Base-by-base conservation (phyloP, 2,888 invertebrate species). In the Thereva nobilitata region DNA sequence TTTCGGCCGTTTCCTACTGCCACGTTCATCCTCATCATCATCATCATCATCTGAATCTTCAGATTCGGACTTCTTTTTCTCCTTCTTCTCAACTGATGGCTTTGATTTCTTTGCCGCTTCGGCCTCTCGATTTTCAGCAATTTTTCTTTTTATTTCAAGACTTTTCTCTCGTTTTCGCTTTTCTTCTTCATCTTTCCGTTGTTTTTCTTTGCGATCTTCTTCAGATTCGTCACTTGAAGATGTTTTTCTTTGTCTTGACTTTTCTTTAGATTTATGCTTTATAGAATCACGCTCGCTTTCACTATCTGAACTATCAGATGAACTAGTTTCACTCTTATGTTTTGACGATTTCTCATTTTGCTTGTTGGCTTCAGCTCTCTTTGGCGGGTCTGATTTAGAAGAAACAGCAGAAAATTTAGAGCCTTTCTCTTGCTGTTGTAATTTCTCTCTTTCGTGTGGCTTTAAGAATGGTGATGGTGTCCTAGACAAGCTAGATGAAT, bases 401-500 rank as follows among this genome's bases (percentile, higher is more conserved):
- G 64, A 34, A 8, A 63, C 7, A 52, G 50, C 9, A 53, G 70
- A 66, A 12, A 41, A 10, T 50, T 23, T 38, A 4, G 44, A 6
- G 1, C 47, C 4, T 34, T 47, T 50, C 9, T 69, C 81, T 81
- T 23, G 12, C 45, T 76, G 56, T 8, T 41, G 52, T 45, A 54
- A 52, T 47, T 67, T 67, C 5, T 76, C 72, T 37, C 78, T 74
- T 74, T 82, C 81, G 68, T 84, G 83, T 23, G 81, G 76, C 73
- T 83, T 89, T 70, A 92, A 87, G 80, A 93, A 92, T 50, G 93
- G 92, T 10, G 93, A 92, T 9, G 93, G 92, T 0, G 92, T 93
- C 70, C 92, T 86, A n/a, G 93, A 93, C 50, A 92, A 83, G 75
- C 92, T 92, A 77, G 86, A 85, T 34, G 89, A 89, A 77, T 87